These are phyloP conservation scores for Lasius platythorax DNA, from an alignment of 2,888 invertebrate species.

Conservation along the genomic window DNA sequence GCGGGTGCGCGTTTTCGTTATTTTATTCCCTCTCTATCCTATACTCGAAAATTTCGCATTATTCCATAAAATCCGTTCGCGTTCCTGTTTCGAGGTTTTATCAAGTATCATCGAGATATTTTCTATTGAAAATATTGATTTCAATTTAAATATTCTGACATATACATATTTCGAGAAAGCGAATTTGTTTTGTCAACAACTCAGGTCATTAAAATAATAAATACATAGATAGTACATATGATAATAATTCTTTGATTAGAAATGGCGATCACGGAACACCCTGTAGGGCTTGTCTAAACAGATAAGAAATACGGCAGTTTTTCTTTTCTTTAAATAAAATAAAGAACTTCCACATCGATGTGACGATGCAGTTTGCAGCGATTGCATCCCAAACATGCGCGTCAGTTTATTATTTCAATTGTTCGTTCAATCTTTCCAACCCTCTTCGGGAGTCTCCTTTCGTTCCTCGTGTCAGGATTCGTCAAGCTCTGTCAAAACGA, in stretches of 20 bases:
- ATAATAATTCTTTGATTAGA: background rate
- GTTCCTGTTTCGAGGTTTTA: background rate
- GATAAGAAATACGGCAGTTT: background rate
- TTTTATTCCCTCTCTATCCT: conserved; percentile 17
- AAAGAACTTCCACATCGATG: background rate
- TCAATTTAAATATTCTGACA: background rate
- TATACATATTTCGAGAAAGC: background rate
- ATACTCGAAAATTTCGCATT: conserved; percentile 13
- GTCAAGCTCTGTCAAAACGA: conserved; percentile 81
- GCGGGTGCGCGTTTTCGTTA: conserved; percentile 58
- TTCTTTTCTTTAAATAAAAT: background rate
- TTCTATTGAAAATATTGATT: background rate
- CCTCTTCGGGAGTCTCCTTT: conserved; percentile 30
- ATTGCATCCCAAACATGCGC: conserved; percentile 14
- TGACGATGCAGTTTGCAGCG: conserved; percentile 38
- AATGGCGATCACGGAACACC: background rate
- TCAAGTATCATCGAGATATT: no score
- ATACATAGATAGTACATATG: background rate
- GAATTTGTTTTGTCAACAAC: background rate
- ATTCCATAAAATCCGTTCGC: background rate
- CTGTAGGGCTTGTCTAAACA: background rate
- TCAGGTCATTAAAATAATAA: background rate
- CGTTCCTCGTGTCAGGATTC: conserved; percentile 79
- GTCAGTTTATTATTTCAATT: conserved; percentile 79
- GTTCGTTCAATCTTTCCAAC: conserved; percentile 68